Base-by-base conservation (phyloP, 2,797 vertebrate species). In the Dallia pectoralis region DNA sequence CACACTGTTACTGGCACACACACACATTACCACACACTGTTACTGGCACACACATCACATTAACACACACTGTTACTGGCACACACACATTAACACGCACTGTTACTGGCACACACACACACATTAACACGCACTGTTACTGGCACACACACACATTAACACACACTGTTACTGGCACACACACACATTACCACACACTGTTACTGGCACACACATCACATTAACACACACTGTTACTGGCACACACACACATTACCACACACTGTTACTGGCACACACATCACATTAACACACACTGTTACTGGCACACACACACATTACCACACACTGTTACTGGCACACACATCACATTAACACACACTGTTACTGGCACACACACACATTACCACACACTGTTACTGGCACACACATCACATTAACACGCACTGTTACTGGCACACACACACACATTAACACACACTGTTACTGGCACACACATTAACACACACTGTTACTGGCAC, bases 401-500 rank as follows among this genome's bases (percentile, higher is more conserved):
- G n/a, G n/a, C n/a, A n/a, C n/a, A n/a, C n/a, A n/a, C n/a, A n/a
- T n/a, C n/a, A n/a, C n/a, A n/a, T n/a, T n/a, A n/a, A n/a, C n/a
- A n/a, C n/a, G n/a, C n/a, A n/a, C 66, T 68, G 40, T 44, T 15
- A 5, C 67, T 69, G 40, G 67, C 67, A 69, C 12, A 27, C 12
- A 19, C 44, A 49, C 22, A 44, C 30, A 40, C 40, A 14, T 16
- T 8, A 48, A 16, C 67, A 32, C 18, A 22, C 6, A 25, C 59
- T 40, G 33, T 19, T 36, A 67, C 44, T n/a, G n/a, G n/a, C n/a
- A n/a, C n/a, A n/a, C n/a, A n/a, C n/a, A n/a, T n/a, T n/a, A n/a
- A n/a, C n/a, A n/a, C n/a, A n/a, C n/a, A n/a, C 66, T 68, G 40
- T 44, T 15, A 5, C 67, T 69, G 40, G 67, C 67, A 69, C 12